Evolutionary conservation across 2,888 invertebrate species (phyloP).

Genomic region (Acholoe squamosa): DNA sequence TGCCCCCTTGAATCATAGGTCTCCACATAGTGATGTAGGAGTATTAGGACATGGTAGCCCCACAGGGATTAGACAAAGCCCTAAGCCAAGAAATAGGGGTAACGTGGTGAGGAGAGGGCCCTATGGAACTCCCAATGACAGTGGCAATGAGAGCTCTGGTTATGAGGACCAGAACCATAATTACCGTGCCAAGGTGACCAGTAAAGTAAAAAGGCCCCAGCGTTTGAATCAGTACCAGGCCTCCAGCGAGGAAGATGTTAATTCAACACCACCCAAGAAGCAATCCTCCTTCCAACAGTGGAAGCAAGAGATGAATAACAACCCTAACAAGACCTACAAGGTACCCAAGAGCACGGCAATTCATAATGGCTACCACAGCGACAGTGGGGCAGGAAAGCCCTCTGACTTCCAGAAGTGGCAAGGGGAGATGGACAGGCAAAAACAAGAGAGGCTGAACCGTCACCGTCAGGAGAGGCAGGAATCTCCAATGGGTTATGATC

Average conservation of each 20-base stretch:
- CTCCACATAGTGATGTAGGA: slow-evolving; percentile 4
- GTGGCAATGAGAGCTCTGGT: slow-evolving; percentile 55
- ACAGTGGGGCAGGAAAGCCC: not conserved
- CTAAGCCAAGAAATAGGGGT: not conserved
- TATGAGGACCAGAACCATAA: slow-evolving; percentile 55
- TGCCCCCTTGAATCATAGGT: slow-evolving; percentile 72
- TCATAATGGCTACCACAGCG: slow-evolving; percentile 38
- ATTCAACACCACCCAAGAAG: not conserved
- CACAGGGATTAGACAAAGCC: slow-evolving; percentile 44
- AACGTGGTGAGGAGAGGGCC: not conserved
- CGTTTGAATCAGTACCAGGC: slow-evolving; percentile 21
- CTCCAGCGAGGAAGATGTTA: slow-evolving; percentile 46
- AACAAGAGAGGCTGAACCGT: slow-evolving; percentile 72
- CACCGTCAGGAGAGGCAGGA: slow-evolving; percentile 1
- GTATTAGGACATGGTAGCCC: slow-evolving; percentile 43
- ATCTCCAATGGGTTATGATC: not conserved
- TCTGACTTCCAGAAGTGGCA: slow-evolving; percentile 79
- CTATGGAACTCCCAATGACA: slow-evolving; percentile 44
- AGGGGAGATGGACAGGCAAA: slow-evolving; percentile 74
- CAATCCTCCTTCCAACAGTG: slow-evolving; percentile 37
- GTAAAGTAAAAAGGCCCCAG: not conserved
- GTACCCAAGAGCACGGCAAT: not conserved
- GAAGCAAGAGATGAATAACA: slow-evolving; percentile 14
- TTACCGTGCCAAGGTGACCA: not conserved
- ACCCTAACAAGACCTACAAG: not conserved